Conservation (phyloP, 2,797 vertebrate genomes). For the Pipistrellus nathusii region DNA sequence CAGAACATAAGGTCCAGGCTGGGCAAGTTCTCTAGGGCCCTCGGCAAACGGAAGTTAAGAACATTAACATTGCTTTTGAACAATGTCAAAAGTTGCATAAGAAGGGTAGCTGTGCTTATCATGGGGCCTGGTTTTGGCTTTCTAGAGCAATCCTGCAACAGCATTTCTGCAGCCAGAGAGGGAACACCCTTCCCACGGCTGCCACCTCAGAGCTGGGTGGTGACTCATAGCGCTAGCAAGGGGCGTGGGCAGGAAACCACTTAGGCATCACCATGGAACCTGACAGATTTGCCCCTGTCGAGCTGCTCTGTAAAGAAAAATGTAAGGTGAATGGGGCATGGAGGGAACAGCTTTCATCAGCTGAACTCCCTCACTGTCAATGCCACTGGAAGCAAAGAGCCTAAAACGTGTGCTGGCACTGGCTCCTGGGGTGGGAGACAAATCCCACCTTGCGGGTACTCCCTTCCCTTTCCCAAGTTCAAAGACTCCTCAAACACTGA, state of each 20-base stretch:
- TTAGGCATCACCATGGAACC: constrained; percentile 84
- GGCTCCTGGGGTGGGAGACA: not conserved
- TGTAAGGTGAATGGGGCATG: constrained; percentile 57
- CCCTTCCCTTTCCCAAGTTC: not conserved
- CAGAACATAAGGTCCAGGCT: not conserved
- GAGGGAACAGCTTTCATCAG: constrained; percentile 59
- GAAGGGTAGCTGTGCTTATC: not conserved
- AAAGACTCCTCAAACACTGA: not conserved
- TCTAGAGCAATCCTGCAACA: constrained; percentile 44
- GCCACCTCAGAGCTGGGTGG: constrained; percentile 65
- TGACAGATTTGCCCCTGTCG: constrained; percentile 82
- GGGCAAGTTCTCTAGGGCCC: not conserved
- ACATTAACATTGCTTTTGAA: constrained; percentile 7
- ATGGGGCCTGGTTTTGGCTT: constrained; percentile 72
- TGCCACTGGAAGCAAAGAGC: not conserved
- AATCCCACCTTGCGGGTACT: not conserved
- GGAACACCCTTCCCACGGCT: constrained; percentile 81
- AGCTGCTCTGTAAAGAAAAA: constrained; percentile 84
- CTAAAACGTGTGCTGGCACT: not conserved
- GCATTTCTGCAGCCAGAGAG: constrained; percentile 80
- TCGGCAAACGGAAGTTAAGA: not conserved
- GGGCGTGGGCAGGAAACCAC: constrained; percentile 86
- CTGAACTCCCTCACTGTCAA: not conserved
- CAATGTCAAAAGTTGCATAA: constrained; percentile 52
- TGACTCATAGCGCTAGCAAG: constrained; percentile 85